Conservation (phyloP, 2,113 vertebrate genomes). For the Corythaeola cristata region DNA sequence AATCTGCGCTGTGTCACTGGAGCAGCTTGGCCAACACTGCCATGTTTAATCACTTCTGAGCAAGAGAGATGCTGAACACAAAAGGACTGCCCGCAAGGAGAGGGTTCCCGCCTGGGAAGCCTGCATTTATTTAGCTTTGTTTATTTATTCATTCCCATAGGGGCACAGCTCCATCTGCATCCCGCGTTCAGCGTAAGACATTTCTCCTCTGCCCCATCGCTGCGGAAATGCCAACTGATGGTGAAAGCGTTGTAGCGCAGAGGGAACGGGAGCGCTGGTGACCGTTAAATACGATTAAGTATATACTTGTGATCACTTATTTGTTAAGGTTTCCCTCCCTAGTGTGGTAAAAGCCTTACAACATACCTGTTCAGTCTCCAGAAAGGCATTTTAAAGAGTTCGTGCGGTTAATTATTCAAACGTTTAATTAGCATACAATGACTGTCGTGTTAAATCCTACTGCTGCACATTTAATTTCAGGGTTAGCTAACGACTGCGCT, state of each 20-base stretch:
- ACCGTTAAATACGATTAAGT: constrained; percentile 41
- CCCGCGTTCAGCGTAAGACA: not conserved
- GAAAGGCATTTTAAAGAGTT: constrained; percentile 66
- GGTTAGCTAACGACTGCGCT: constrained; percentile 8
- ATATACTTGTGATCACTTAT: constrained; percentile 62
- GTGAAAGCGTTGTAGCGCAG: constrained; percentile 28
- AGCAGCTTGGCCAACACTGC: constrained; percentile 57
- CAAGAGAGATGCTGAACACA: constrained; percentile 1
- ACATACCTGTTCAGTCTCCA: constrained; percentile 30
- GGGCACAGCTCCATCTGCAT: constrained; percentile 17
- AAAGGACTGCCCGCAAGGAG: constrained; percentile 2
- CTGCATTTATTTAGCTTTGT: constrained; percentile 40
- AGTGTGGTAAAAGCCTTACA: constrained; percentile 14
- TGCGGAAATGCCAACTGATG: not conserved
- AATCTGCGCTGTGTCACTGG: constrained; percentile 50
- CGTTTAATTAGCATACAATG: constrained; percentile 73
- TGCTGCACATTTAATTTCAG: constrained; percentile 36
- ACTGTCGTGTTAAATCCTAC: constrained; percentile 54
- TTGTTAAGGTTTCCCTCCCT: constrained; percentile 59
- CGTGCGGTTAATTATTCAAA: constrained; percentile 74
- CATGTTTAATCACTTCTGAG: constrained; percentile 59
- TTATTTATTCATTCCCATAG: constrained; percentile 48
- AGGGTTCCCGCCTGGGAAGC: constrained; percentile 33
- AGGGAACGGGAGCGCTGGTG: not conserved
- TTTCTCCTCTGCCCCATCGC: not conserved